Percentiles rank a stretch among this genome's conserved stretches.
phyloP scores from a whole-genome alignment of 2,888 invertebrate species.

The Ypsolopha scabrella region DNA sequence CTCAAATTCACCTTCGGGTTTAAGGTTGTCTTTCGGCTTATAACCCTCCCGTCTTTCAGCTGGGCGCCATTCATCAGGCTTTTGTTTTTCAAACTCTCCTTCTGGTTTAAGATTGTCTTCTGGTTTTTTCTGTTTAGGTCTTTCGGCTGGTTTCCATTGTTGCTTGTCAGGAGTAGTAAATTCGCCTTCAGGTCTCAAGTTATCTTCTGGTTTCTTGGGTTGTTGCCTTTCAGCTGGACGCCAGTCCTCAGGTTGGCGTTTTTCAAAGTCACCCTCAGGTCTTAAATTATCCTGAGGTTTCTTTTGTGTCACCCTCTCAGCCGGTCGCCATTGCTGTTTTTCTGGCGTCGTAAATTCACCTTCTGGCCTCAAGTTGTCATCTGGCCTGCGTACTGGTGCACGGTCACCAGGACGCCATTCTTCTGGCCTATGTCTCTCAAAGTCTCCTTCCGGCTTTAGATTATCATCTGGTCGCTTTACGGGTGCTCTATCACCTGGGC shows the following conservation, averaged over 20 bases:
- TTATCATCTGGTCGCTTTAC: conserved; percentile 62
- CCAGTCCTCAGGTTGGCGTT: conserved; percentile 25
- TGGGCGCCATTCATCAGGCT: conserved; percentile 50
- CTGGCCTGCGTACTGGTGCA: conserved; percentile 37
- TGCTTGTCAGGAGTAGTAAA: conserved; percentile 55
- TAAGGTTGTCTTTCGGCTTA: conserved; percentile 50
- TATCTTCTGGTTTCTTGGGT: conserved; percentile 54
- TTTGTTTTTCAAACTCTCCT: conserved; percentile 63
- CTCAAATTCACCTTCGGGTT: conserved; percentile 62
- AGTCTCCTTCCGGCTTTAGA: conserved; percentile 64
- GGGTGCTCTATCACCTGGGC: conserved; percentile 57
- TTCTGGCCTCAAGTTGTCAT: conserved; percentile 48
- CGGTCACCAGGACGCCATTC: conserved; percentile 55
- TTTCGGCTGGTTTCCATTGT: conserved; percentile 54
- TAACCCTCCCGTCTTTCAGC: conserved; percentile 38
- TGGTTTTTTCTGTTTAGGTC: conserved; percentile 26
- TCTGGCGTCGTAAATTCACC: conserved; percentile 33
- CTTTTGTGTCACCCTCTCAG: conserved; percentile 41
- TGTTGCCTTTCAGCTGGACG: conserved; percentile 36
- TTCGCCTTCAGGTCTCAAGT: conserved; percentile 52
- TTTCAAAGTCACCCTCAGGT: conserved; percentile 62
- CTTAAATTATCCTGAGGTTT: conserved; percentile 47
- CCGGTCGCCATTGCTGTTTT: conserved; percentile 36
- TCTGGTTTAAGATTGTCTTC: conserved; percentile 60
- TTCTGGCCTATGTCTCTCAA: conserved; percentile 37